Conservation (phyloP, 2,797 vertebrate species). For the Eospalax fontanierii region DNA sequence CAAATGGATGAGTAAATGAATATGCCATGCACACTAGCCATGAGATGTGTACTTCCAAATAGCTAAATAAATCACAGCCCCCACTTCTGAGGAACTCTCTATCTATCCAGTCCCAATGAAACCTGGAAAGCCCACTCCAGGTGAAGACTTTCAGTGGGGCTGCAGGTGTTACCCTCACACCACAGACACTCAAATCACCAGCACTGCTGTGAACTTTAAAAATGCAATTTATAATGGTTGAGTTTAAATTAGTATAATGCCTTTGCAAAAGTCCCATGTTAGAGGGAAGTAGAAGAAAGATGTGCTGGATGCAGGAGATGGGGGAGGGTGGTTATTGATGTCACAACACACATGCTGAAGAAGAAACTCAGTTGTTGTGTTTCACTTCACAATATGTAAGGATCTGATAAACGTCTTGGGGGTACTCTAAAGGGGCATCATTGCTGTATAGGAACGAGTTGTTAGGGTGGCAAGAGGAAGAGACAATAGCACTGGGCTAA, state of each 20-base stretch:
- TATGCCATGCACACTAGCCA: not conserved
- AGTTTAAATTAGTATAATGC: not conserved
- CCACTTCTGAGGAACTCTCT: not conserved
- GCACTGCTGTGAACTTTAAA: constrained; percentile 33
- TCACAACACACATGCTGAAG: not conserved
- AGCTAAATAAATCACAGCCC: not conserved
- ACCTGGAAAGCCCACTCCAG: not conserved
- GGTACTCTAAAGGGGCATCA: not conserved
- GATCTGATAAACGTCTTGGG: not conserved
- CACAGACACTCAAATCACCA: constrained; percentile 3
- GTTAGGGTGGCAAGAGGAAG: not conserved
- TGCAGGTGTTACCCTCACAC: not conserved
- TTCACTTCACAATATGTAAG: constrained; percentile 25
- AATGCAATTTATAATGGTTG: not conserved
- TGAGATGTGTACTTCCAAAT: not conserved
- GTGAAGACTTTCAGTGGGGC: not conserved
- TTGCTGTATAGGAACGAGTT: not conserved
- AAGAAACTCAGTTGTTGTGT: not conserved
- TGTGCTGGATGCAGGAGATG: not conserved
- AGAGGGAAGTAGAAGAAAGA: constrained; percentile 2
- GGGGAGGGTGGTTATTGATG: not conserved
- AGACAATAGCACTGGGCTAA: not conserved
- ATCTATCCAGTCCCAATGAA: not conserved
- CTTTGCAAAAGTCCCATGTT: constrained; percentile 2
- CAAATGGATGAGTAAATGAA: not conserved